A percentile compares a stretch with the other conserved stretches of the same genome.
Conservation (phyloP, 1,140 invertebrate species). For the Theocolax elegans region DNA sequence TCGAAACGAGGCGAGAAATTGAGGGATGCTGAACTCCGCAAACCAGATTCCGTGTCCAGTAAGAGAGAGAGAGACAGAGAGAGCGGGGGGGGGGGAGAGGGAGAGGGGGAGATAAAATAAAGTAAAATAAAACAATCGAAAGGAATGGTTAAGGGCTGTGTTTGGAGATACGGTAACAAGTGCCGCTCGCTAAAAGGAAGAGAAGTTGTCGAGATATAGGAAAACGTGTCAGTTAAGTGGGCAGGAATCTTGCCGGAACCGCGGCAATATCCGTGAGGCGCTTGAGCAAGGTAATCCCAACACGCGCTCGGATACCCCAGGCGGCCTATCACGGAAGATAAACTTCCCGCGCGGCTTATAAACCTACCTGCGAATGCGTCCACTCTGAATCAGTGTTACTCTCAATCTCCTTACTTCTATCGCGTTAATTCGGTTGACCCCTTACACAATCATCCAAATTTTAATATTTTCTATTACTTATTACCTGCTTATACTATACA, state of each 20-base stretch:
- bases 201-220: not conserved
- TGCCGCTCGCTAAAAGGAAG: not conserved
- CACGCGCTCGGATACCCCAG: not conserved
- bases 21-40: not conserved
- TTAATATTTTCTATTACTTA: too few relatives aligned
- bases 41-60: not conserved
- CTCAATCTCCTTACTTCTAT: too few relatives aligned
- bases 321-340: conserved; percentile 7
- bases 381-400: too few relatives aligned
- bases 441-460: too few relatives aligned
- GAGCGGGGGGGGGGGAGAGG: too few relatives aligned
- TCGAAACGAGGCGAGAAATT: not conserved
- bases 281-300: not conserved
- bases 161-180: conserved; percentile 16
- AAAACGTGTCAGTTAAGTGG: not conserved
- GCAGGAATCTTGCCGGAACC: not conserved
- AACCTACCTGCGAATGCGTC: not conserved
- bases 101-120: too few relatives aligned
- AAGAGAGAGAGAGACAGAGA: too few relatives aligned
- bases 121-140: too few relatives aligned
- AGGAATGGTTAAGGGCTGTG: not conserved
- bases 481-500: too few relatives aligned
- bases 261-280: too few relatives aligned
- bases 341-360: not conserved
- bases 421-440: too few relatives aligned